Evolutionary conservation across 2,113 vertebrate species (phyloP).

Genomic region (Onychostoma macrolepis): DNA sequence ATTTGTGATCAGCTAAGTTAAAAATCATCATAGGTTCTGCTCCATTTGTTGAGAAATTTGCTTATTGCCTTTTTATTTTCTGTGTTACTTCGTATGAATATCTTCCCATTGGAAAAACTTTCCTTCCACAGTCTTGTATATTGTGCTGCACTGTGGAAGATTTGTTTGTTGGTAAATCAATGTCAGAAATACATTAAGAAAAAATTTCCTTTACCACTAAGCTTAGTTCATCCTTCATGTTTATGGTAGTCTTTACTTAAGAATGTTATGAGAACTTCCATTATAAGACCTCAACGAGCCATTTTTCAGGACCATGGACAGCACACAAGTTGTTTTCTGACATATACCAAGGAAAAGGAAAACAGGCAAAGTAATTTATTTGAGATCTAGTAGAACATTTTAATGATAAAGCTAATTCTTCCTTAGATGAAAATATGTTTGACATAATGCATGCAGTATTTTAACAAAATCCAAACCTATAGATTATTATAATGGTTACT

Average conservation of each 20-base stretch:
- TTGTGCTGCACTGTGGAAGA: background rate
- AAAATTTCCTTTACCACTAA: background rate
- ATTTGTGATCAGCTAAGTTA: background rate
- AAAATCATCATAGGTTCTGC: background rate
- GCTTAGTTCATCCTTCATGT: background rate
- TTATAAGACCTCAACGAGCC: constrained; percentile 33
- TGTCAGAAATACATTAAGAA: background rate
- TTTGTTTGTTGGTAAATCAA: background rate
- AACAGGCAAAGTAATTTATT: background rate
- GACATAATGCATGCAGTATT: background rate
- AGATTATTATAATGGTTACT: background rate
- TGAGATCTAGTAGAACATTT: background rate
- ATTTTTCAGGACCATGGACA: constrained; percentile 64
- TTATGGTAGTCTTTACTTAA: background rate
- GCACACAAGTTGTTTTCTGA: constrained; percentile 55
- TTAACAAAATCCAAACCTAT: background rate
- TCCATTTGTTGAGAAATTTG: background rate
- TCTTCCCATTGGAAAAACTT: background rate
- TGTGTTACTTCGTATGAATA: background rate
- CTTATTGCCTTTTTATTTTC: background rate
- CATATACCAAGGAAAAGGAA: constrained; percentile 34
- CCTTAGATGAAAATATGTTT: background rate
- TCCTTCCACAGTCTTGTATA: background rate
- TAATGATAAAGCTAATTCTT: background rate
- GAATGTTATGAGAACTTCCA: constrained; percentile 11